phyloP scores from a whole-genome alignment of 2,888 invertebrate species.

The Gymnoscelis rufifasciata region DNA sequence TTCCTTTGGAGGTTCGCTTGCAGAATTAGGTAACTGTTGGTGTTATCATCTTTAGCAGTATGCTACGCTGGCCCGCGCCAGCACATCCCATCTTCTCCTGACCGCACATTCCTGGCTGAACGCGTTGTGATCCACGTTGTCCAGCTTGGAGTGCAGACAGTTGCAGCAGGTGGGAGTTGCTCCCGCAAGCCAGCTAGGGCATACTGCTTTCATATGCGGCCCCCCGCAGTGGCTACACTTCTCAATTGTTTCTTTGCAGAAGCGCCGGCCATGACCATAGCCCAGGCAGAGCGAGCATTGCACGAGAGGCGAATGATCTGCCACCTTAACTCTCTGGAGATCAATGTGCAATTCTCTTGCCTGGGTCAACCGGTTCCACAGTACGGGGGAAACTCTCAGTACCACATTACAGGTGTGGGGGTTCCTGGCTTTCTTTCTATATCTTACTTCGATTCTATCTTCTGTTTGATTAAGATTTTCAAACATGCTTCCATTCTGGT shows the following conservation, averaged over 20 bases:
- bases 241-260: neutral
- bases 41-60: neutral
- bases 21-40: neutral
- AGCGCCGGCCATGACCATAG: neutral
- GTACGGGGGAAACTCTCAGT: neutral
- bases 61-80: neutral
- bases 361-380: neutral
- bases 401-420: neutral
- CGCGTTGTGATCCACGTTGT: neutral
- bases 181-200: constrained; percentile 4
- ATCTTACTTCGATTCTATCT: neutral
- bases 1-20: neutral
- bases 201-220: constrained; percentile 6
- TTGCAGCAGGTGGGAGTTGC: neutral
- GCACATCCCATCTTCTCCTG: neutral
- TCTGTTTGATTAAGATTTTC: neutral
- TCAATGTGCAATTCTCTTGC: neutral
- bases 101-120: neutral
- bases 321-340: constrained; percentile 1
- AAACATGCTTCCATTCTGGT: neutral
- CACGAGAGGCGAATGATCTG: neutral
- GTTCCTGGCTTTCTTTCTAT: neutral
- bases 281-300: constrained; percentile 3
- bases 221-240: constrained; percentile 18
- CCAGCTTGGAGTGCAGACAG: neutral